Evolutionary conservation across 2,888 invertebrate species (phyloP).

Genomic region (Cantharis flavilabris): DNA sequence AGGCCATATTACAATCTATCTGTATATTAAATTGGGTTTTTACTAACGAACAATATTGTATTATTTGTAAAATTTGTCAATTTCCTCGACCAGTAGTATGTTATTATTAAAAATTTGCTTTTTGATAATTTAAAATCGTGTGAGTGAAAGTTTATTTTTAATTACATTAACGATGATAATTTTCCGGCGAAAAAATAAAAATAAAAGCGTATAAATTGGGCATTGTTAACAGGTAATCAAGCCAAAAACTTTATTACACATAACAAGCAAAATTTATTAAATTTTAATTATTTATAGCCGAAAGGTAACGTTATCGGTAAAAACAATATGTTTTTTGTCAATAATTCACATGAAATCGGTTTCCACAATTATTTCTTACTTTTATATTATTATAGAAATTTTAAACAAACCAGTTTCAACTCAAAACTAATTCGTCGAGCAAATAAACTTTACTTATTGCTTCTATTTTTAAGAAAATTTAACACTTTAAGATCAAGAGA

Average conservation of each 20-base stretch:
- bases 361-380: background rate
- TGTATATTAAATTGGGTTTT: too few relatives aligned
- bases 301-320: conserved; percentile 5
- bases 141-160: conserved; percentile 10
- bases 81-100: background rate
- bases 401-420: conserved; percentile 11
- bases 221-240: conserved; percentile 13
- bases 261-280: conserved; percentile 11
- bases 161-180: conserved; percentile 10
- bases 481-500: conserved; percentile 40
- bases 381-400: conserved; percentile 8
- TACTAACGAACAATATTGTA: too few relatives aligned
- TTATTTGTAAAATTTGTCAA: too few relatives aligned
- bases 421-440: conserved; percentile 48
- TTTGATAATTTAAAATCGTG: background rate
- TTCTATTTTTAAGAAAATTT: conserved; percentile 41
- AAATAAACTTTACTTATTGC: conserved; percentile 50
- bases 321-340: conserved; percentile 1
- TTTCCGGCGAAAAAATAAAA: conserved; percentile 12
- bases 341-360: background rate
- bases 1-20: too few relatives aligned
- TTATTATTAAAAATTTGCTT: background rate
- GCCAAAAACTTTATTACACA: conserved; percentile 10
- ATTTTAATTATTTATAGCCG: conserved; percentile 4
- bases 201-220: conserved; percentile 13